phyloP scores from a whole-genome alignment of 2,113 vertebrate genomes.

The Brachyistius frenatus region DNA sequence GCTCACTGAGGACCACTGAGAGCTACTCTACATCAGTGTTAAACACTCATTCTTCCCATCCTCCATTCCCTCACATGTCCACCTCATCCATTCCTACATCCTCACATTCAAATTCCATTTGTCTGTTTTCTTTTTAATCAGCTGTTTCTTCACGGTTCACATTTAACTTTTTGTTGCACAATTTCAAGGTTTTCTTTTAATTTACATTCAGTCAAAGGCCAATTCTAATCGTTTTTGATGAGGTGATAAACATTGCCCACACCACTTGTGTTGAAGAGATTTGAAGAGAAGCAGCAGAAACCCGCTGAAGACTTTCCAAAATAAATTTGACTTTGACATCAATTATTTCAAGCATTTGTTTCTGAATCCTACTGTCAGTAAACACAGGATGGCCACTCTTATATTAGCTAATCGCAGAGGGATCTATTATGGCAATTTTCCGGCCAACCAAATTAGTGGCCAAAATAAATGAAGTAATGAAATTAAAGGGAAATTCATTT shows the following conservation, averaged over 20 bases:
- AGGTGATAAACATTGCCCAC: background rate
- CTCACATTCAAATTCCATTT: constrained; percentile 21
- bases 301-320: background rate
- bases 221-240: background rate
- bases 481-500: too few species aligned
- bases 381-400: background rate
- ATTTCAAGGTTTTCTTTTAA: background rate
- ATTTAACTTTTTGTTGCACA: background rate
- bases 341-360: background rate
- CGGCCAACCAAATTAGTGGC: background rate
- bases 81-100: constrained; percentile 40
- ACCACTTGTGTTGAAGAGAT: background rate
- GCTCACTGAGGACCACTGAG: constrained; percentile 22
- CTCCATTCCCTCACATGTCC: constrained; percentile 33
- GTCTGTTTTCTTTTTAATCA: constrained; percentile 6
- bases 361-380: background rate
- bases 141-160: background rate
- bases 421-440: too few species aligned
- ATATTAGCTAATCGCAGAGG: background rate
- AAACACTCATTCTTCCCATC: constrained; percentile 41
- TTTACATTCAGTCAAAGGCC: background rate
- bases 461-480: background rate
- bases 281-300: background rate
- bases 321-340: background rate
- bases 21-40: background rate